Percentiles rank a stretch among this genome's conserved stretches.
These are phyloP conservation scores for Cyclina sinensis DNA, from an alignment of 1,140 invertebrate genomes.

Conservation along the genomic window DNA sequence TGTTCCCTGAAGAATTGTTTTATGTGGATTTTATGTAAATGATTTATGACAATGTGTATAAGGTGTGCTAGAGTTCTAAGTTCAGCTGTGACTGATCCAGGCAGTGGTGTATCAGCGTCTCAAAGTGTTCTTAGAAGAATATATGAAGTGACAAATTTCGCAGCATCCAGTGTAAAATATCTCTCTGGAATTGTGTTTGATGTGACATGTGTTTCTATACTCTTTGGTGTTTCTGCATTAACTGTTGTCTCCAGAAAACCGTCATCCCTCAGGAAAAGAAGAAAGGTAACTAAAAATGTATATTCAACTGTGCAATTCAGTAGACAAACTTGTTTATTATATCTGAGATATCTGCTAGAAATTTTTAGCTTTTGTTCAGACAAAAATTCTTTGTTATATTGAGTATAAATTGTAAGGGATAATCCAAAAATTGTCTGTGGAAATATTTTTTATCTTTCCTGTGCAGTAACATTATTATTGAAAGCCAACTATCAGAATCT, in stretches of 20 bases:
- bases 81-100: neutral
- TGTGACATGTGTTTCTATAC: conserved; percentile 21
- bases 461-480: too few relatives aligned
- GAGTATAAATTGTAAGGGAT: too few relatives aligned
- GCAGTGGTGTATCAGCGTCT: conserved; percentile 11
- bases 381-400: too few relatives aligned
- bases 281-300: conserved; percentile 14
- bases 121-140: neutral
- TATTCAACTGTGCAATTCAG: too few relatives aligned
- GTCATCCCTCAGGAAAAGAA: neutral
- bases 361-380: too few relatives aligned
- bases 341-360: too few relatives aligned
- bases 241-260: neutral
- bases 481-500: too few relatives aligned
- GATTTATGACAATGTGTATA: neutral
- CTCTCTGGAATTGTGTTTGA: conserved; percentile 15
- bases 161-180: conserved; percentile 4
- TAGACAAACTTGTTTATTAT: too few relatives aligned
- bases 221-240: conserved; percentile 12
- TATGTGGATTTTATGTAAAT: too few relatives aligned
- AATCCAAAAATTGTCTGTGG: too few relatives aligned
- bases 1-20: too few relatives aligned
- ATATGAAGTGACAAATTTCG: neutral
- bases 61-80: neutral
- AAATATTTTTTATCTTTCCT: too few relatives aligned